Evolutionary conservation across 1,140 invertebrate genomes (phyloP).

Genomic region (Cherax destructor): DNA sequence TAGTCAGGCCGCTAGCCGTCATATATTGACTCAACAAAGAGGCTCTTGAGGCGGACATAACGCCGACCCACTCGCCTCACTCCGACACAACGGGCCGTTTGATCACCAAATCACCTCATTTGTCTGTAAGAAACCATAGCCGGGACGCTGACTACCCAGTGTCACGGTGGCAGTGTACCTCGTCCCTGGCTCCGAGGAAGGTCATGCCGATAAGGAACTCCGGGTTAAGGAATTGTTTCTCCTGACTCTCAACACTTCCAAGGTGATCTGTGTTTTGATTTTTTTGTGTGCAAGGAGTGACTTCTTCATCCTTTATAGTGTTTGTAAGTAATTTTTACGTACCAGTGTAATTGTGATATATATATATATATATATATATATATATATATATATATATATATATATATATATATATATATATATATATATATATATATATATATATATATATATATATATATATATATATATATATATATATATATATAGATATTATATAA

Average conservation of each 20-base stretch:
- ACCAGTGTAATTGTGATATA: too few relatives aligned
- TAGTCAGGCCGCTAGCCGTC: background rate
- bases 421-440: conserved; percentile 2
- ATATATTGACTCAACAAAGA: background rate
- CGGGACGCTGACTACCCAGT: background rate
- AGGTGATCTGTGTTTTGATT: too few relatives aligned
- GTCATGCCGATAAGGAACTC: background rate
- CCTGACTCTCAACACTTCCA: background rate
- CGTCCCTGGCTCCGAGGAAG: background rate
- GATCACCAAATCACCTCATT: background rate
- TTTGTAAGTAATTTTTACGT: too few relatives aligned
- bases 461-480: background rate
- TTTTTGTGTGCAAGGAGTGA: too few relatives aligned
- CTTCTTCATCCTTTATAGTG: too few relatives aligned
- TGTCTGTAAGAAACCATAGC: conserved; percentile 3
- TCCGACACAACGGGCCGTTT: background rate
- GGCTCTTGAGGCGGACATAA: background rate
- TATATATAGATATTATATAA: background rate
- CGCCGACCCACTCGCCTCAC: too few relatives aligned
- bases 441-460: background rate
- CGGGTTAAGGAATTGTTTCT: background rate
- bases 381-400: conserved; percentile 19
- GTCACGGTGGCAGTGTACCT: background rate
- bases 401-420: conserved; percentile 9
- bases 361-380: conserved; percentile 7